Percentiles rank a stretch among this genome's conserved stretches.
These are phyloP conservation scores for Polyodon spathula DNA, from an alignment of 2,113 vertebrate species.

Conservation along the genomic window DNA sequence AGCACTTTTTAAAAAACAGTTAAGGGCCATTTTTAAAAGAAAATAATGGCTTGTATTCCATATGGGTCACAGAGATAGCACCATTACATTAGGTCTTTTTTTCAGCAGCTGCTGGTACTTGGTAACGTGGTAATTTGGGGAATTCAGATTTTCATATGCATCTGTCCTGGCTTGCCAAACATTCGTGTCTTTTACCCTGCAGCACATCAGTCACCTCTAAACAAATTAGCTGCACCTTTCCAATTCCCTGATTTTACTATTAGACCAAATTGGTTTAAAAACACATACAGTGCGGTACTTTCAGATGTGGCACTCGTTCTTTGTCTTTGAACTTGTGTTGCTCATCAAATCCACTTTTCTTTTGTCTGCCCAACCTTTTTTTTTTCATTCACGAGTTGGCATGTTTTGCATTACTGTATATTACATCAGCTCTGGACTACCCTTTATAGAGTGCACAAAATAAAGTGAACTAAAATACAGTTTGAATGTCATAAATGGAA, in stretches of 20 bases:
- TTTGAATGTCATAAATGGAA: constrained; percentile 33
- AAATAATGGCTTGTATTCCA: too few relatives aligned
- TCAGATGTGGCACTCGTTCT: constrained; percentile 39
- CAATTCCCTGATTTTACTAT: too few relatives aligned
- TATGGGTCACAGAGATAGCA: too few relatives aligned
- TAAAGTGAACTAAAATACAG: too few relatives aligned
- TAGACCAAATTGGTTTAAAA: constrained; percentile 1
- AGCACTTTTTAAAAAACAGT: too few relatives aligned
- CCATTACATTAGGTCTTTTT: too few relatives aligned
- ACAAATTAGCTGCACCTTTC: constrained; percentile 32
- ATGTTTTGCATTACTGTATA: constrained; percentile 57
- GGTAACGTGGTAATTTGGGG: too few relatives aligned
- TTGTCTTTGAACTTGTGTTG: constrained; percentile 40
- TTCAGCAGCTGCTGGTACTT: constrained; percentile 1
- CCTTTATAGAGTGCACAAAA: too few relatives aligned
- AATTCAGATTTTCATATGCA: constrained; percentile 15
- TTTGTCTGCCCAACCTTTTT: constrained; percentile 43
- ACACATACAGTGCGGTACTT: constrained; percentile 19
- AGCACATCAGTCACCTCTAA: constrained; percentile 32
- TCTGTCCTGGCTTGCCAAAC: constrained; percentile 32
- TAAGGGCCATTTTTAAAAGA: background rate
- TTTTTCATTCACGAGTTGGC: constrained; percentile 33
- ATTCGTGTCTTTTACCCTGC: constrained; percentile 42
- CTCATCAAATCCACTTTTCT: constrained; percentile 35
- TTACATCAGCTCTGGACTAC: constrained; percentile 49